Evolutionary conservation across 2,888 invertebrate genomes (phyloP).

Genomic region (Troilus luridus): DNA sequence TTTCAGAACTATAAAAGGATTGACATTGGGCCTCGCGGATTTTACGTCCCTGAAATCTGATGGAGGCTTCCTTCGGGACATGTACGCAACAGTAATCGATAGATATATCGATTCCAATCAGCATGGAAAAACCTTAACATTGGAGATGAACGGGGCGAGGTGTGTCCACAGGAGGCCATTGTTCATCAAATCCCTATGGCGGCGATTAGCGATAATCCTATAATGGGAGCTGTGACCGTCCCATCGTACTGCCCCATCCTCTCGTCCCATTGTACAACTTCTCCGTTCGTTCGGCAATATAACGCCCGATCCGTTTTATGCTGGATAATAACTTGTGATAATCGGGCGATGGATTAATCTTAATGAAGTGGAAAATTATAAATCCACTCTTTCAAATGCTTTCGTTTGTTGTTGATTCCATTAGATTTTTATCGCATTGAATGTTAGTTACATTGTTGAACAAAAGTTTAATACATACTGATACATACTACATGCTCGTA

Average conservation of each 20-base stretch:
- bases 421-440: too few species aligned
- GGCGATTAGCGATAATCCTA: slow-evolving; percentile 10
- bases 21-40: not conserved
- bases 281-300: not conserved
- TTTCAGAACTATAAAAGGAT: not conserved
- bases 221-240: not conserved
- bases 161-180: not conserved
- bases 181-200: not conserved
- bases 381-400: not conserved
- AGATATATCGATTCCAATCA: not conserved
- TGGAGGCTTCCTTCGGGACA: not conserved
- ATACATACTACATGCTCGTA: too few species aligned
- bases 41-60: not conserved
- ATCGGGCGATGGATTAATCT: not conserved
- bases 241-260: not conserved
- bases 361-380: not conserved
- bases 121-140: slow-evolving; percentile 25
- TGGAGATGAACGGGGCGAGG: not conserved
- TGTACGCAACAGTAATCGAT: not conserved
- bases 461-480: too few species aligned
- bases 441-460: too few species aligned
- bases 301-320: not conserved
- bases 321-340: not conserved
- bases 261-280: not conserved
- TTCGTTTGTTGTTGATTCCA: not conserved